phyloP scores from a whole-genome alignment of 1,140 invertebrate genomes.

The Zaprionus tsacasi region DNA sequence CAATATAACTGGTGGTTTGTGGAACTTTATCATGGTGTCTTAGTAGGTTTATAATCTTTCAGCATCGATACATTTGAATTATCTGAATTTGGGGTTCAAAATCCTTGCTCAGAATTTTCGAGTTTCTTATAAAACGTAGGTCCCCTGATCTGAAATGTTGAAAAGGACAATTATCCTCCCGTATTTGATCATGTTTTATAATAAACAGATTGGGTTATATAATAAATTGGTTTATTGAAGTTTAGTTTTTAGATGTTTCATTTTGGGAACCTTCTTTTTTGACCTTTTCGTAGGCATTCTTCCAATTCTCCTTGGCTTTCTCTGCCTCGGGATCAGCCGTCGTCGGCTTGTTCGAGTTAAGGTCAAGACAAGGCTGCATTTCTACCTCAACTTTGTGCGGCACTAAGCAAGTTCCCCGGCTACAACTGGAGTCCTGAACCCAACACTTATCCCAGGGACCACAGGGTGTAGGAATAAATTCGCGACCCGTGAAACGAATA shows the following conservation, averaged over 20 bases:
- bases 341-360: background rate
- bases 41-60: too few species aligned
- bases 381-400: slow-evolving; percentile 12
- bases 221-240: background rate
- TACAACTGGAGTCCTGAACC: slow-evolving; percentile 48
- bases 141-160: too few species aligned
- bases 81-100: too few species aligned
- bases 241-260: background rate
- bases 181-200: too few species aligned
- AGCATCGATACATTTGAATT: too few species aligned
- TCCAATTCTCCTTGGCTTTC: slow-evolving; percentile 16
- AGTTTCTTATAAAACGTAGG: too few species aligned
- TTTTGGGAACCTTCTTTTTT: background rate
- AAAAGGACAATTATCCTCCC: too few species aligned
- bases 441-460: slow-evolving; percentile 56
- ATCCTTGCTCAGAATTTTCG: too few species aligned
- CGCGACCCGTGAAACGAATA: slow-evolving; percentile 54
- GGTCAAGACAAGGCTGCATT: slow-evolving; percentile 16
- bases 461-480: slow-evolving; percentile 65
- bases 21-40: too few species aligned
- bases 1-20: too few species aligned
- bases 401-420: slow-evolving; percentile 40
- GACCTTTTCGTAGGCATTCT: slow-evolving; percentile 12
- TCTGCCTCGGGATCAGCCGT: background rate
- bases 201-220: background rate